A percentile compares a stretch with the other conserved stretches of the same genome.
These are phyloP conservation scores for Aricia artaxerxes DNA, from an alignment of 2,888 invertebrate genomes.

Conservation along the genomic window DNA sequence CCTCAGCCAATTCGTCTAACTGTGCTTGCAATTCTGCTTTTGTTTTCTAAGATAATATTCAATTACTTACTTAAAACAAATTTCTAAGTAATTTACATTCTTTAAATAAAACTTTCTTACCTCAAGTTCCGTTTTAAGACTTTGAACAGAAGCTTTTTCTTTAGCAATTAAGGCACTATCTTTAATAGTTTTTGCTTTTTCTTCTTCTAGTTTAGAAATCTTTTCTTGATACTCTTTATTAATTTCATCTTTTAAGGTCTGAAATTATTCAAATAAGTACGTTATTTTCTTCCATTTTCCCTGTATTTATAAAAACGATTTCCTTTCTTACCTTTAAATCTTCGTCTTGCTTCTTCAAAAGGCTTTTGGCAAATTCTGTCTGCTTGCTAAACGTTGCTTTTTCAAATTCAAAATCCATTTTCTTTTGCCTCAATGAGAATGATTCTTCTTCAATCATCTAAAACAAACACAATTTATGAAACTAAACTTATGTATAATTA, in stretches of 20 bases:
- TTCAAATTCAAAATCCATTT: conserved; percentile 81
- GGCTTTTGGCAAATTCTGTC: conserved; percentile 78
- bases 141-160: conserved; percentile 65
- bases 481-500: neutral
- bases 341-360: conserved; percentile 80
- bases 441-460: conserved; percentile 75
- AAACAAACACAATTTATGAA: conserved; percentile 3
- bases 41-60: conserved; percentile 57
- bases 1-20: conserved; percentile 67
- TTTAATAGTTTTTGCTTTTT: conserved; percentile 59
- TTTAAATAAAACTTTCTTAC: conserved; percentile 46
- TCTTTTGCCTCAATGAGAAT: conserved; percentile 76
- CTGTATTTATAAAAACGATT: neutral
- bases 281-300: neutral
- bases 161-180: conserved; percentile 60
- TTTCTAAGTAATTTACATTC: neutral
- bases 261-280: conserved; percentile 33
- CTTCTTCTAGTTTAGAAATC: conserved; percentile 63
- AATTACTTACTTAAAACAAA: neutral
- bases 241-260: conserved; percentile 69
- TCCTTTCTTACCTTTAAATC: conserved; percentile 77
- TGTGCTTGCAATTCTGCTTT: conserved; percentile 70
- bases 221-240: conserved; percentile 70
- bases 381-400: conserved; percentile 82
- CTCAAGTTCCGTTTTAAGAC: conserved; percentile 67